phyloP scores from a whole-genome alignment of 2,888 invertebrate species.

The Drosophila borborema region DNA sequence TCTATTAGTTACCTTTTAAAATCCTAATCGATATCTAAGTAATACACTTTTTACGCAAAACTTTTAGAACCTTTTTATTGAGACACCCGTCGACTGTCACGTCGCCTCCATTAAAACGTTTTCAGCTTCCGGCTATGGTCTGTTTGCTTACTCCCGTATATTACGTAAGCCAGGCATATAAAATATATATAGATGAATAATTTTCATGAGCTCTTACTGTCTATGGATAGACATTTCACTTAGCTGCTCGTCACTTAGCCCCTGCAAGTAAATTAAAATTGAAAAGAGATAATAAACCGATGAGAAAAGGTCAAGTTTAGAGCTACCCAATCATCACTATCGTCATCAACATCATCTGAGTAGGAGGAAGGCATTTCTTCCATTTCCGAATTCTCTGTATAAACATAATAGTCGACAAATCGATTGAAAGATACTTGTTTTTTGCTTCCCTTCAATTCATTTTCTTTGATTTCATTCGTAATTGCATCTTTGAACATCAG shows the following conservation, averaged over 20 bases:
- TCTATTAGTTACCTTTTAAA: background rate
- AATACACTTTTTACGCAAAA: background rate
- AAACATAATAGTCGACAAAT: constrained; percentile 40
- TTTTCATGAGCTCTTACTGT: background rate
- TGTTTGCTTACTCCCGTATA: constrained; percentile 11
- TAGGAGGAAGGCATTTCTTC: background rate
- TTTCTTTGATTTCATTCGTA: too few relatives aligned
- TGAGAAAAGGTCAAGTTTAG: background rate
- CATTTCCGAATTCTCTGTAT: constrained; percentile 23
- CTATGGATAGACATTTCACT: background rate
- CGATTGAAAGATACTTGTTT: constrained; percentile 53
- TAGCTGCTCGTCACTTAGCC: background rate
- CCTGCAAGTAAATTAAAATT: constrained; percentile 8
- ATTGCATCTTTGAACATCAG: background rate
- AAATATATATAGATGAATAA: background rate
- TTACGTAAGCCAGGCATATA: constrained; percentile 32
- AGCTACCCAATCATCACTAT: constrained; percentile 25
- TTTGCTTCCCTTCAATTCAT: background rate
- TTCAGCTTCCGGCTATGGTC: constrained; percentile 48
- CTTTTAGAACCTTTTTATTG: background rate
- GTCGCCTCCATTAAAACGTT: constrained; percentile 30
- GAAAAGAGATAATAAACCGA: background rate
- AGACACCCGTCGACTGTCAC: constrained; percentile 43
- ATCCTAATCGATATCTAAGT: background rate
- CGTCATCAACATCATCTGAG: background rate